Evolutionary conservation across 2,888 invertebrate genomes (phyloP).

Genomic region (Alentia gelatinosa): DNA sequence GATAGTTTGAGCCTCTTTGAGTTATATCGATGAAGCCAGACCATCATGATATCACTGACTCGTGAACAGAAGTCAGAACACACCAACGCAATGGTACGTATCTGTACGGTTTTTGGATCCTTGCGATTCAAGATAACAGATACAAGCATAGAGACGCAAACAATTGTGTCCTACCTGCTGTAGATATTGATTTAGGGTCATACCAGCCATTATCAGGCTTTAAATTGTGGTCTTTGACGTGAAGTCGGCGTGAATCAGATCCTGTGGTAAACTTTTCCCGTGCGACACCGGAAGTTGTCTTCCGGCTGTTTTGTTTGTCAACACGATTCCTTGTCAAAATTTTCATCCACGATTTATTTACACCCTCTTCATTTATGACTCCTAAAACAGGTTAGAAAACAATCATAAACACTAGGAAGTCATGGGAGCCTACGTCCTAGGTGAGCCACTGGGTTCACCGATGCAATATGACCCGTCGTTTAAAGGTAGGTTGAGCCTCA

Average conservation of each 20-base stretch:
- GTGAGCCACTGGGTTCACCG: neutral
- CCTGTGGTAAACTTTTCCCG: neutral
- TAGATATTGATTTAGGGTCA: slow-evolving; percentile 32
- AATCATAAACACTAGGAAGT: neutral
- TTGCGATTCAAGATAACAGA: too few relatives aligned
- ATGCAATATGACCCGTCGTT: slow-evolving; percentile 50
- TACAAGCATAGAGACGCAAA: neutral
- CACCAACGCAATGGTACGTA: too few relatives aligned
- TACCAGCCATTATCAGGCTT: neutral
- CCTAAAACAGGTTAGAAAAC: neutral
- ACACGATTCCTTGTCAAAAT: neutral
- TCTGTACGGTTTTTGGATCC: too few relatives aligned
- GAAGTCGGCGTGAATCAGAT: neutral
- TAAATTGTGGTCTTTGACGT: neutral
- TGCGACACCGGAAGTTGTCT: slow-evolving; percentile 36
- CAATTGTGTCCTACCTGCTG: slow-evolving; percentile 4
- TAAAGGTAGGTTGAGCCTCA: neutral
- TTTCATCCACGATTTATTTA: neutral
- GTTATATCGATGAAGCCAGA: too few relatives aligned
- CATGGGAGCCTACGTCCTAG: slow-evolving; percentile 38
- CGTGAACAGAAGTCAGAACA: too few relatives aligned
- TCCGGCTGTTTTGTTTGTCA: slow-evolving; percentile 16
- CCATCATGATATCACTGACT: too few relatives aligned
- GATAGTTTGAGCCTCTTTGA: too few relatives aligned
- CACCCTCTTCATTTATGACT: neutral